These are phyloP conservation scores for Eumacrocentrus americanus DNA, from an alignment of 2,888 invertebrate genomes.

Conservation along the genomic window DNA sequence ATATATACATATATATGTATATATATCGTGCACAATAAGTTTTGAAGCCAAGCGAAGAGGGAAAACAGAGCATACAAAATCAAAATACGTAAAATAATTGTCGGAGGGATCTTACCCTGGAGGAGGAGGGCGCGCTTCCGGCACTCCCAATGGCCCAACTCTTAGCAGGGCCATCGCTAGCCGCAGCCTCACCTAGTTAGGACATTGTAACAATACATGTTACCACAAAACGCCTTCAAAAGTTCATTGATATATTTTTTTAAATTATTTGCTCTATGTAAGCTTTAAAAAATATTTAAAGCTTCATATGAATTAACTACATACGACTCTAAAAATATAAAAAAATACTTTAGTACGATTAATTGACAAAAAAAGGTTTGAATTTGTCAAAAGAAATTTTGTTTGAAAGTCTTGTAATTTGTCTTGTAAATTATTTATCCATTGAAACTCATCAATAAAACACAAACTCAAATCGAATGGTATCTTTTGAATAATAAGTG, in stretches of 20 bases:
- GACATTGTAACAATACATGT: conserved; percentile 61
- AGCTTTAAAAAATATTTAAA: no score
- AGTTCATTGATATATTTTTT: conserved; percentile 31
- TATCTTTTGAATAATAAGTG: no score
- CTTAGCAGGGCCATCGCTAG: conserved; percentile 62
- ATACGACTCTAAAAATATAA: no score
- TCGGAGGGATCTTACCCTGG: conserved; percentile 68
- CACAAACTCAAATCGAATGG: no score
- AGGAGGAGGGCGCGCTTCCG: conserved; percentile 64
- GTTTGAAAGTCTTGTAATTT: no score
- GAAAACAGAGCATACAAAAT: conserved; percentile 58
- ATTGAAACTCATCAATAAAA: no score
- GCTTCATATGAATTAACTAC: no score
- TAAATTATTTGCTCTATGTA: conserved; percentile 17
- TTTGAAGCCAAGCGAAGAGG: conserved; percentile 58
- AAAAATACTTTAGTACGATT: no score
- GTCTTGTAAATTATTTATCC: no score
- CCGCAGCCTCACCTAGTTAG: conserved; percentile 62
- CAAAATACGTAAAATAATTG: conserved; percentile 53
- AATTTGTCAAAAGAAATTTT: no score
- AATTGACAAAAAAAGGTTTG: no score
- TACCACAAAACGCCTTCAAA: conserved; percentile 55
- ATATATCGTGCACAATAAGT: conserved; percentile 43
- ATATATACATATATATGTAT: conserved; percentile 31
- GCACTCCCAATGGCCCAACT: conserved; percentile 62